A percentile compares a stretch with the other conserved stretches of the same genome.
Conservation (phyloP, 2,888 invertebrate genomes). For the Drosophila bunnanda region DNA sequence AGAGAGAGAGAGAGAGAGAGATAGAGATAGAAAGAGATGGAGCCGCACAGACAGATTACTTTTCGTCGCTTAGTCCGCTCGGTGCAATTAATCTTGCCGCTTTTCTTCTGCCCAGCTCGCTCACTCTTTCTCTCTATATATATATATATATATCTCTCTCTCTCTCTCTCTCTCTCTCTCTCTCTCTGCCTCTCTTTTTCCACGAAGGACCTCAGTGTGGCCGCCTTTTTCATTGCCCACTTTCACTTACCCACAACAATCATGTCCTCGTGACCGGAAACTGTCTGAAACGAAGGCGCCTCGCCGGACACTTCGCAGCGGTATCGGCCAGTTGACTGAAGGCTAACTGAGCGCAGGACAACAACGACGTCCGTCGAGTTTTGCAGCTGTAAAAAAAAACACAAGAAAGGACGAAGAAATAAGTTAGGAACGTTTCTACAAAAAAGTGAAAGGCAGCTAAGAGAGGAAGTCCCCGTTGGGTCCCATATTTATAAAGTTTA, state of each 20-base stretch:
- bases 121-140: neutral
- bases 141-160: too few species aligned
- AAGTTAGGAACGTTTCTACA: slow-evolving; percentile 11
- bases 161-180: neutral
- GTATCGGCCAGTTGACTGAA: slow-evolving; percentile 90
- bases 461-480: neutral
- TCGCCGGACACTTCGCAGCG: slow-evolving; percentile 92
- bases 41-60: slow-evolving; percentile 67
- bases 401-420: slow-evolving; percentile 6
- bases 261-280: slow-evolving; percentile 90
- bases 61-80: slow-evolving; percentile 73
- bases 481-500: neutral
- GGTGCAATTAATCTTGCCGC: slow-evolving; percentile 76
- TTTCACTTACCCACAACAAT: slow-evolving; percentile 89
- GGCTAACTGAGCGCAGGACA: slow-evolving; percentile 88
- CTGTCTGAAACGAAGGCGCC: slow-evolving; percentile 91
- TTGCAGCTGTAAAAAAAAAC: slow-evolving; percentile 86
- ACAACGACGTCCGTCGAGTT: slow-evolving; percentile 88
- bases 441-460: slow-evolving; percentile 42
- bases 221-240: slow-evolving; percentile 19
- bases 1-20: neutral
- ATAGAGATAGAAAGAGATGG: slow-evolving; percentile 3
- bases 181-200: slow-evolving; percentile 5
- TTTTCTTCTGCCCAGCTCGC: slow-evolving; percentile 3
- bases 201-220: slow-evolving; percentile 1